Percentiles rank a stretch among this genome's conserved stretches.
These are phyloP conservation scores for Calliopum simillimum DNA, from an alignment of 2,888 invertebrate species.

Conservation along the genomic window DNA sequence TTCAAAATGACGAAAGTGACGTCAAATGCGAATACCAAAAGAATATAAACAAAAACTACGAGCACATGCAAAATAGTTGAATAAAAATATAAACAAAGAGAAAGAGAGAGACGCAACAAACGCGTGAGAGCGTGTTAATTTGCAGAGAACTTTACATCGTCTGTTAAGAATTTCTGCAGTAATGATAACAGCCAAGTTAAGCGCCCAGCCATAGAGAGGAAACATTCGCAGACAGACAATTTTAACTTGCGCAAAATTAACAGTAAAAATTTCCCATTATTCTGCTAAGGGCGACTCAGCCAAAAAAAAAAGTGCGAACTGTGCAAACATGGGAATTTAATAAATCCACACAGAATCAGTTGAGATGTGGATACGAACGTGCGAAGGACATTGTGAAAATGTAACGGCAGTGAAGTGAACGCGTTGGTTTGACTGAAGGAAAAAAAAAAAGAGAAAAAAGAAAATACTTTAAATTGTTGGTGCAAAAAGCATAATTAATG, in stretches of 20 bases:
- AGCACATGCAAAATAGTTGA: slow-evolving; percentile 6
- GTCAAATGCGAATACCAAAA: slow-evolving; percentile 1
- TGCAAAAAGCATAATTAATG: neutral
- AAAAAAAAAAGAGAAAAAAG: neutral
- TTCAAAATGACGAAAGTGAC: neutral
- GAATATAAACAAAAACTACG: neutral
- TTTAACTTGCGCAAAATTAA: too few species aligned
- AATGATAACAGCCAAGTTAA: neutral
- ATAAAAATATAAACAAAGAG: slow-evolving; percentile 14
- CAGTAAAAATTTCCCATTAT: slow-evolving; percentile 32
- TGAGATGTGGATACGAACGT: slow-evolving; percentile 50
- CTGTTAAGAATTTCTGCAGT: too few species aligned
- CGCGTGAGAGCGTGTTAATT: neutral
- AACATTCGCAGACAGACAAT: neutral
- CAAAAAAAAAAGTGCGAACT: neutral
- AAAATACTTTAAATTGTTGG: too few species aligned
- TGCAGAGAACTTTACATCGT: too few species aligned
- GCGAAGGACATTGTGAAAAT: slow-evolving; percentile 38
- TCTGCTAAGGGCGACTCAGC: neutral
- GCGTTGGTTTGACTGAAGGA: slow-evolving; percentile 25
- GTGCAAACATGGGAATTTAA: slow-evolving; percentile 8
- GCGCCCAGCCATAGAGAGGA: neutral
- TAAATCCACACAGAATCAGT: slow-evolving; percentile 47
- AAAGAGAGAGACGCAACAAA: slow-evolving; percentile 1
- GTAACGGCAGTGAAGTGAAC: slow-evolving; percentile 19